phyloP scores from a whole-genome alignment of 1,140 invertebrate genomes.

The Lamellibrachia luymesi region DNA sequence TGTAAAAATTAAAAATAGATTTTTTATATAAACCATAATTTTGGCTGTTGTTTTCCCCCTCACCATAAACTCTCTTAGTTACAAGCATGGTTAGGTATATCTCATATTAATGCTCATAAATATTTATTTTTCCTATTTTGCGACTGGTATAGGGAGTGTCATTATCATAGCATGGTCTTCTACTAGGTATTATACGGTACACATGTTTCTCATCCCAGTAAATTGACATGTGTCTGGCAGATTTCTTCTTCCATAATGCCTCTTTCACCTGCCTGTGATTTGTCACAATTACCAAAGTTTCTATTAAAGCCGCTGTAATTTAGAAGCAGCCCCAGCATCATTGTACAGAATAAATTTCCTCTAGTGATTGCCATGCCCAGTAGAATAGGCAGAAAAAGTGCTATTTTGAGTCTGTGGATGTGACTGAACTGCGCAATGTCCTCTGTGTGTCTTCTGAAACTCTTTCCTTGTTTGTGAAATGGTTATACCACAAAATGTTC shows the following conservation, averaged over 20 bases:
- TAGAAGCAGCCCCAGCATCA: background rate
- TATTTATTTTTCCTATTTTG: background rate
- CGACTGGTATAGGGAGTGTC: background rate
- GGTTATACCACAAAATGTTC: background rate
- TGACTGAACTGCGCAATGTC: background rate
- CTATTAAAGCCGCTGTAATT: background rate
- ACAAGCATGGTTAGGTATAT: background rate
- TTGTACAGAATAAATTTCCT: background rate
- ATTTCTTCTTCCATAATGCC: background rate
- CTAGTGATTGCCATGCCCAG: background rate
- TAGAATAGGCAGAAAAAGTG: background rate
- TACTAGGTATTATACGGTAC: background rate
- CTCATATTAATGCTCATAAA: background rate
- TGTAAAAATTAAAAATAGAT: background rate
- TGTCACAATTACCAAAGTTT: background rate
- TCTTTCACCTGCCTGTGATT: background rate
- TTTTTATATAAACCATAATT: background rate
- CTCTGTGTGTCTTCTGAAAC: background rate
- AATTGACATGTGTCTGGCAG: background rate
- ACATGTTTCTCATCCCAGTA: background rate
- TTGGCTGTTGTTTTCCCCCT: background rate
- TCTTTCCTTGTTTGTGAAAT: background rate
- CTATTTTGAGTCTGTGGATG: background rate
- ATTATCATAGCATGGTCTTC: background rate
- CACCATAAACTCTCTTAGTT: background rate